Evolutionary conservation across 2,113 vertebrate species (phyloP), one percentile per base, ranked within the genome.

Genomic region (Cephalophus harveyi): DNA sequence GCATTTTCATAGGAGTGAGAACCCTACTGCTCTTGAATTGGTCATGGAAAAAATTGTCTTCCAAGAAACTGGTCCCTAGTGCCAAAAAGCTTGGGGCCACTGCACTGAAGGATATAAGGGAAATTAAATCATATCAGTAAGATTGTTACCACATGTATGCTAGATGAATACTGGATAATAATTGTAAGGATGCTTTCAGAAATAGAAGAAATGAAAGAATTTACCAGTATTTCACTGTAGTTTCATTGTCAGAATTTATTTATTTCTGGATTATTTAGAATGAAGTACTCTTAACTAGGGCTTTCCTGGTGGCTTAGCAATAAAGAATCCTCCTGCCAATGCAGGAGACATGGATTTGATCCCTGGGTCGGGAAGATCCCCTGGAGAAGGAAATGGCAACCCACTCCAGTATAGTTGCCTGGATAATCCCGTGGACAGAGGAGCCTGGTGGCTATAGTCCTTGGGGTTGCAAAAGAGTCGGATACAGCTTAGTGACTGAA

Each of bases 251-350:
- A 33, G 55, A 91, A 57, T 89, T 74, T 6, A 14, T 96, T 57
- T 94, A 25, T 95, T 52, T 95, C 60, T 96, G 33, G 86, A 36
- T 81, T 81, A 54, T 86, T 92, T 92, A 89, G 46, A 92, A 62
- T 86, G 60, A 95, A 27, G 15, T 78, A 33, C 11, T 91, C 17
- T n/a, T 62, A 54, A 89, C 7, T 27, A 43, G 71, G 71, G 71
- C 71, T 43, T 76, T 43, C 71, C 23, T 43, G 21, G 23, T 76
- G 71, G 40, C 40, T 76, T 43, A 76, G 71, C 12, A 43, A 27
- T 76, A 76, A 43, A 76, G 40, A 76, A 43, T 43, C 71, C 23
- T 27, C 23, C 23, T 76, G 40, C 71, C 23, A 43, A 1, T 40
- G 71, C 21, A 27, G 71, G 71, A 76, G 71, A 27, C 23, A 1